Percentiles rank a stretch among this genome's conserved stretches.
These are phyloP conservation scores for Hoplias malabaricus DNA, from an alignment of 2,113 vertebrate species.

Conservation along the genomic window DNA sequence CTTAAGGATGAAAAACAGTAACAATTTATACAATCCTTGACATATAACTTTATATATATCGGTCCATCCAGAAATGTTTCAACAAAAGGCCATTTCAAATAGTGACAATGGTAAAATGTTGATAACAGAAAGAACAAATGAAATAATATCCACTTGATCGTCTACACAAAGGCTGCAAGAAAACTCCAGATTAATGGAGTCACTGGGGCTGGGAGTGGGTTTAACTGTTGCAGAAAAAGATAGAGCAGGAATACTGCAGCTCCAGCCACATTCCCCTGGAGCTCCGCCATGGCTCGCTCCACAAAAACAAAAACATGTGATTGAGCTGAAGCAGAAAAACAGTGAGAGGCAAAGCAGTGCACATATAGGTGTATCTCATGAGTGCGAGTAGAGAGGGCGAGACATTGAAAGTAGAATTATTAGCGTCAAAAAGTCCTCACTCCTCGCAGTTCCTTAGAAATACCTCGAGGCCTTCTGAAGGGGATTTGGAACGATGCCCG, in stretches of 20 bases:
- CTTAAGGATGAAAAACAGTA: too few relatives aligned
- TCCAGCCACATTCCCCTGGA: conserved; percentile 29
- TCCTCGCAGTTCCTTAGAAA: conserved; percentile 16
- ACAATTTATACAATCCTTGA: too few relatives aligned
- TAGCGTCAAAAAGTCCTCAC: not conserved
- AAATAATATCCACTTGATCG: not conserved
- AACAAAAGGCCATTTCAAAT: too few relatives aligned
- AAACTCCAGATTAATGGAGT: not conserved
- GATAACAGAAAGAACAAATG: not conserved
- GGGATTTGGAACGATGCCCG: conserved; percentile 43
- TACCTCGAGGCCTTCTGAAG: conserved; percentile 26
- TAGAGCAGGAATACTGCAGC: not conserved
- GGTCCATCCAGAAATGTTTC: too few relatives aligned
- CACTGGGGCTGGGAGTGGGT: not conserved
- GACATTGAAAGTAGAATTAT: not conserved
- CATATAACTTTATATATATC: too few relatives aligned
- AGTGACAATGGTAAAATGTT: not conserved
- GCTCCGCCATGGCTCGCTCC: not conserved
- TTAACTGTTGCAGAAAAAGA: not conserved
- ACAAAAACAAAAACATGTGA: conserved; percentile 40
- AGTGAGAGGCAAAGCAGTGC: not conserved
- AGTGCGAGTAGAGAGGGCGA: not conserved
- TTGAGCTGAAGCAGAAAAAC: not conserved
- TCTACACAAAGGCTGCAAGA: not conserved
- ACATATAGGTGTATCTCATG: not conserved